A percentile compares a stretch with the other conserved stretches of the same genome.
Conservation (phyloP, 23 tunicate genomes). For the Oikopleura dioica region DNA sequence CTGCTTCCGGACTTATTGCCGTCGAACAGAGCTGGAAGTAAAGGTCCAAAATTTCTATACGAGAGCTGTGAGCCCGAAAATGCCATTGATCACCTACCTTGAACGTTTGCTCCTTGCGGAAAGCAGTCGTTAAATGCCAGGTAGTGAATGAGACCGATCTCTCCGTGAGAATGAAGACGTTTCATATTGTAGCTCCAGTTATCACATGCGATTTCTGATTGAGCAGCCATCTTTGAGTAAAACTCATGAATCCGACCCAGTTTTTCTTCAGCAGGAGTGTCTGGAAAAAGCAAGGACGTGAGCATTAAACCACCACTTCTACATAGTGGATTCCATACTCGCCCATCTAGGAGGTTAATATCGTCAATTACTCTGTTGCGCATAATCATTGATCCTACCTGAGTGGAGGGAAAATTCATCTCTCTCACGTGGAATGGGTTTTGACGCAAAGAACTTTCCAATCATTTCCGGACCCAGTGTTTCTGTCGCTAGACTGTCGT, state of each 20-base stretch:
- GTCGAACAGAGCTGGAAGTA: not conserved
- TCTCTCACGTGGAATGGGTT: not conserved
- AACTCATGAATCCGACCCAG: too few species aligned
- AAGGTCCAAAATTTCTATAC: not conserved
- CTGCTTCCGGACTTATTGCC: slow-evolving; percentile 6
- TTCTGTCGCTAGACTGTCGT: not conserved
- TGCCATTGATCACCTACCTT: not conserved
- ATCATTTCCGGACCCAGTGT: not conserved
- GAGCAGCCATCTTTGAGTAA: too few species aligned
- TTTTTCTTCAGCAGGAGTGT: too few species aligned
- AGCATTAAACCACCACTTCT: not conserved
- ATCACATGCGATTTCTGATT: too few species aligned
- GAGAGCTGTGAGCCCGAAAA: too few species aligned
- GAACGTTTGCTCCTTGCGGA: slow-evolving; percentile 11
- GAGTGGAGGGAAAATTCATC: slow-evolving; percentile 4
- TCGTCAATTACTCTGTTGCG: too few species aligned
- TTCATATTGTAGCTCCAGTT: not conserved
- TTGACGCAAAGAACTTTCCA: not conserved
- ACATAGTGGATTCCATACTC: slow-evolving; percentile 11
- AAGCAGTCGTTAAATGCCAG: not conserved
- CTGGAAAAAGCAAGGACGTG: not conserved
- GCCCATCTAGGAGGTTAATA: too few species aligned
- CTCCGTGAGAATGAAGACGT: not conserved
- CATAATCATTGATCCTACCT: too few species aligned
- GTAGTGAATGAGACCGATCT: not conserved